Evolutionary conservation across 1,140 invertebrate genomes (phyloP), one percentile per base, ranked within the genome.

Genomic region (Calosoma granatense): DNA sequence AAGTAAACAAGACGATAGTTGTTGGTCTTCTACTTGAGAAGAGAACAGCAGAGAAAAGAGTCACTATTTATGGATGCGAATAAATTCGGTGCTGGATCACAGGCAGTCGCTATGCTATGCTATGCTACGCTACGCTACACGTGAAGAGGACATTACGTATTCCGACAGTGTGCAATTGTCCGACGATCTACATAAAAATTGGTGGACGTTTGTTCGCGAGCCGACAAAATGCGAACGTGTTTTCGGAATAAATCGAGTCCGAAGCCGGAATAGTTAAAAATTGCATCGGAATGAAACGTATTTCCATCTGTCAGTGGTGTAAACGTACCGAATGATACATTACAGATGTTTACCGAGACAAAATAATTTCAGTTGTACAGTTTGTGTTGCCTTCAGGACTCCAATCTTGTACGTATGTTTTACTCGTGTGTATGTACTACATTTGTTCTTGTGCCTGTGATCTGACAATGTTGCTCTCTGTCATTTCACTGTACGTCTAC

Each of bases 161-260:
- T 47, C 41, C 41, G 15, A 17, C 41, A 47, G 41, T 47, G 41
- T 47, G 41, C 41, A 47, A 47, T 47, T 47, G 41, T 47, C 15
- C 41, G 17, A 17, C 41, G 41, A 47, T 47, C 41, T 47, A 47
- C 41, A 47, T 47, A 47, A 47, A 47, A 47, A 47, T 47, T 47
- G 41, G 41, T 17, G 41, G 41, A 47, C 41, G 41, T 47, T 47
- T 47, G 41, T 47, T 11, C 41, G 41, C 41, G 41, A 47, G 41
- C 41, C 41, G 41, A 47, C 41, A 47, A 47, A 47, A 47, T 47
- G 41, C 41, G 41, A 47, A 47, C 41, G 41, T 47, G 41, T 47
- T 47, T 47, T 47, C 41, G 41, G 41, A 47, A 47, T 47, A 47
- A 47, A 47, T 47, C 41, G 41, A 47, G 9, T 30, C 4, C 26